phyloP scores from a whole-genome alignment of 1,140 invertebrate genomes.

The Zaprionus kolodkinae region DNA sequence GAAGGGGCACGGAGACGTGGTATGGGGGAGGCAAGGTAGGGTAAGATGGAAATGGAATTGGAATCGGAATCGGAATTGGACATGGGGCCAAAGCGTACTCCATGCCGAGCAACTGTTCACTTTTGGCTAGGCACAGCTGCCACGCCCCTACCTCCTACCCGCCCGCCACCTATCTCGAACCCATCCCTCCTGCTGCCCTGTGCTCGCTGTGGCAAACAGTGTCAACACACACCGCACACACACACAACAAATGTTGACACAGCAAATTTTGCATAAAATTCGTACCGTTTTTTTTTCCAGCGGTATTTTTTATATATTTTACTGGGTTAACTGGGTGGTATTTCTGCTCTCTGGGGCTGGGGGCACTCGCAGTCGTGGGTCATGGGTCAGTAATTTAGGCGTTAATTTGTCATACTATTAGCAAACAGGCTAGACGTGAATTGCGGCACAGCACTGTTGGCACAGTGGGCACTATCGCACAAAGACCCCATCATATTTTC shows the following conservation, averaged over 20 bases:
- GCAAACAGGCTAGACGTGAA: conserved; percentile 33
- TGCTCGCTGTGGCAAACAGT: conserved; percentile 45
- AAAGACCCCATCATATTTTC: background rate
- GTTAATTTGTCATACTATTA: conserved; percentile 44
- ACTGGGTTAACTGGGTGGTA: conserved; percentile 25
- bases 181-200: background rate
- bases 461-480: background rate
- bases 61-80: background rate
- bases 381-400: conserved; percentile 44
- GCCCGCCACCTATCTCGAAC: too few species aligned
- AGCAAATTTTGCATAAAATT: conserved; percentile 57
- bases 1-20: background rate
- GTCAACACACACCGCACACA: conserved; percentile 44
- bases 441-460: conserved; percentile 14
- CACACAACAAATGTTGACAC: conserved; percentile 52
- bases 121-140: background rate
- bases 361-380: background rate
- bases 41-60: background rate
- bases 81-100: background rate
- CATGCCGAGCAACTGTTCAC: background rate
- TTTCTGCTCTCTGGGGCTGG: conserved; percentile 1
- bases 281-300: conserved; percentile 40
- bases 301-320: background rate
- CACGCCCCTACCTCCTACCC: background rate
- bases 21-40: background rate